These are phyloP conservation scores for Parasteatoda lunata DNA, from an alignment of 2,888 invertebrate genomes.

Conservation along the genomic window DNA sequence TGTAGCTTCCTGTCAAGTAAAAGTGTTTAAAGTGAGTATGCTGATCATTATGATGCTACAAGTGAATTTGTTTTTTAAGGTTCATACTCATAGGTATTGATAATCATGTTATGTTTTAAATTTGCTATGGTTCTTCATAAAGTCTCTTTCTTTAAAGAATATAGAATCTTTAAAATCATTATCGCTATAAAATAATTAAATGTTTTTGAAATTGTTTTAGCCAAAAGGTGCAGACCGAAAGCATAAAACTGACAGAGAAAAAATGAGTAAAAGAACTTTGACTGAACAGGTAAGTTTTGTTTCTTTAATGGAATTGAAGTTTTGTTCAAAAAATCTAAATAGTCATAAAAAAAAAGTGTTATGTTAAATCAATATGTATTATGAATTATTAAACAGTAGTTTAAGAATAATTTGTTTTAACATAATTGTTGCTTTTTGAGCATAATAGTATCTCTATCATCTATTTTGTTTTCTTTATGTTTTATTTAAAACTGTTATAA, in stretches of 20 bases:
- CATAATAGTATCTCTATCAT: background rate
- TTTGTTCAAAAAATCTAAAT: no score
- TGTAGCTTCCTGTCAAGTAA: slow-evolving; percentile 96
- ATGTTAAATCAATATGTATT: no score
- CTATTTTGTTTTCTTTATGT: background rate
- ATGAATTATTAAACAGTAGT: no score
- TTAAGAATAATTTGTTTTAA: no score
- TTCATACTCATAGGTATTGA: no score
- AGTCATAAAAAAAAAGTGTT: no score
- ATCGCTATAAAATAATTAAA: background rate
- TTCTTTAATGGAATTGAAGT: no score
- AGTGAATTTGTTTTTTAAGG: background rate
- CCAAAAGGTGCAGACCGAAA: slow-evolving; percentile 97
- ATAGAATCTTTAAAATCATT: background rate
- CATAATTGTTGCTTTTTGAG: background rate
- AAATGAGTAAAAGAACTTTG: slow-evolving; percentile 88
- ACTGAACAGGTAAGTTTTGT: slow-evolving; percentile 79
- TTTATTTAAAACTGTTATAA: no score
- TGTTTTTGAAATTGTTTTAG: slow-evolving; percentile 75
- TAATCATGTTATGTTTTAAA: background rate
- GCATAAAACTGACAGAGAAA: slow-evolving; percentile 96
- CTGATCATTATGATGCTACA: background rate
- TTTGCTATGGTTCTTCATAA: background rate
- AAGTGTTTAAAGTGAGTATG: slow-evolving; percentile 80
- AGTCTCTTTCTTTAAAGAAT: background rate